Evolutionary conservation across 1,140 invertebrate species (phyloP), one percentile per base, ranked within the genome.

Genomic region (Anagrus nilaparvatae): DNA sequence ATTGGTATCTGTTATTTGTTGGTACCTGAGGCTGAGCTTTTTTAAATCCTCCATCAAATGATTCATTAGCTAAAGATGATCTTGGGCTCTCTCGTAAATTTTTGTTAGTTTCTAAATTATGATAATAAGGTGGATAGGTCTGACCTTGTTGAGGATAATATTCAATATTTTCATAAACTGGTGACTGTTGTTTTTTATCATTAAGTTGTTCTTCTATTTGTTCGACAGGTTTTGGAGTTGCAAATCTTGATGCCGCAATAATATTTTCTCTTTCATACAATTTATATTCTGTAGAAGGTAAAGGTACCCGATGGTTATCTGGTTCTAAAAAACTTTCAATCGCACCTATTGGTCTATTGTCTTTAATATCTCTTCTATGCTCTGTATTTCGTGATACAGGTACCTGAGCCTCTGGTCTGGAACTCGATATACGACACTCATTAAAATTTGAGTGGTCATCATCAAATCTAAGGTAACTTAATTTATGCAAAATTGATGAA

Each of bases 131-230:
- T 8, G 74, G 71, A 49, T 76, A 73, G 5, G 67, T 58, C 25
- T 67, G 65, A 32, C 25, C 51, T 10, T 66, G 55, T 31, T 63
- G 60, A 9, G 72, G 67, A 65, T 84, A 85, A 60, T 83, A 84
- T 46, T 85, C 82, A 28, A 87, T 73, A 61, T 88, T 87, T 60
- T 87, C 84, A 59, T 87, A 87, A 17, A 87, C 78, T 20, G 77
- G 81, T 35, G 72, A 74, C n/a, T n/a, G n/a, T n/a, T 63, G 58
- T 20, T 55, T 58, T 12, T 45, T 53, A 13, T 33, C 23, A 0
- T 48, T 48, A 10, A 48, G 48, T 12, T 55, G 56, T 0, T 46
- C 51, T 37, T 53, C 60, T 28, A 74, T 55, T 41, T 66, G 69
- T 50, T 84, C 81, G 8, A 82, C 72, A 41, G 77, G 70, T 53